These are phyloP conservation scores for Melipona beecheii DNA, from an alignment of 2,888 invertebrate genomes.

Conservation along the genomic window DNA sequence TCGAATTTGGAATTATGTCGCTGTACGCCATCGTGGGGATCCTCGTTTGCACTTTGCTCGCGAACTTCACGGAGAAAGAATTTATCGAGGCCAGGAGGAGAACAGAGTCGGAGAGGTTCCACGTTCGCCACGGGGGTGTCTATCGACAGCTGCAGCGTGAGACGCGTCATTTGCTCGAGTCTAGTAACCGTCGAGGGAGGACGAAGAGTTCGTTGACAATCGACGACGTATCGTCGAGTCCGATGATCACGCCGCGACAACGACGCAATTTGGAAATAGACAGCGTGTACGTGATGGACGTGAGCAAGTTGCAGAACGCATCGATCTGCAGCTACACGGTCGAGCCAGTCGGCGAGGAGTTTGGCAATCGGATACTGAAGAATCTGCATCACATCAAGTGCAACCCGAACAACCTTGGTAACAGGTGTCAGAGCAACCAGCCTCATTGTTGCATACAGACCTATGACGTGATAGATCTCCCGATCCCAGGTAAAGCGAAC, in stretches of 20 bases:
- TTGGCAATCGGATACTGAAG: slow-evolving; percentile 57
- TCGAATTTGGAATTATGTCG: slow-evolving; percentile 1
- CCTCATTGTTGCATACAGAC: slow-evolving; percentile 74
- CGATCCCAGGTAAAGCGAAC: slow-evolving; percentile 8
- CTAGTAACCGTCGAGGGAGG: background rate
- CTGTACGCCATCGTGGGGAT: background rate
- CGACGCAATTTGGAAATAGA: background rate
- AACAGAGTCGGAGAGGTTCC: too few species aligned
- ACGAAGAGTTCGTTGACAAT: background rate
- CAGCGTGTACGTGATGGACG: slow-evolving; percentile 57
- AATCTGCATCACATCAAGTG: slow-evolving; percentile 71
- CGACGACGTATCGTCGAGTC: too few species aligned
- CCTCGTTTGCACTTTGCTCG: slow-evolving; percentile 4
- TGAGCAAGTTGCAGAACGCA: slow-evolving; percentile 68
- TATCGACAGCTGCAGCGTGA: background rate
- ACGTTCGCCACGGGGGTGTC: background rate
- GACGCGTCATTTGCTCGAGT: background rate
- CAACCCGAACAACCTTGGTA: slow-evolving; percentile 61
- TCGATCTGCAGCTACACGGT: slow-evolving; percentile 74
- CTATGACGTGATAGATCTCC: slow-evolving; percentile 64
- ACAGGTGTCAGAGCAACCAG: slow-evolving; percentile 56
- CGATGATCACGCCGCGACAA: background rate
- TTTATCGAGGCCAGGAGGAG: background rate
- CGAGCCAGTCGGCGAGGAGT: slow-evolving; percentile 54
- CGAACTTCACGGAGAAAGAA: background rate